phyloP scores from a whole-genome alignment of 2,113 vertebrate genomes.

The Amphiprion percula region DNA sequence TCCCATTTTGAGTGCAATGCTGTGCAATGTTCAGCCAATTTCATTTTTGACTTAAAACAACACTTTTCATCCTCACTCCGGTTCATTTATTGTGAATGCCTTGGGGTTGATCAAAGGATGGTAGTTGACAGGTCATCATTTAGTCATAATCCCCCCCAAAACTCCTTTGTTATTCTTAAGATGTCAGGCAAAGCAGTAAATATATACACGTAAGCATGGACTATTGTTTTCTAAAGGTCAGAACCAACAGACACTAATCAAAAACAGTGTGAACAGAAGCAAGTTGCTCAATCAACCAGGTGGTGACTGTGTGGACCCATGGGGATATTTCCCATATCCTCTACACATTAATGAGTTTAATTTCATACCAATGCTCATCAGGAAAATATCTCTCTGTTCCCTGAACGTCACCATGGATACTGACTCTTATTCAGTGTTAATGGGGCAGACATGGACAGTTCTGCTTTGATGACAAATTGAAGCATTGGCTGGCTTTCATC shows the following conservation, averaged over 20 bases:
- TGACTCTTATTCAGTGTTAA: constrained; percentile 66
- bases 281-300: constrained; percentile 53
- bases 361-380: constrained; percentile 58
- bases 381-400: constrained; percentile 45
- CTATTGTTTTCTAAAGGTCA: constrained; percentile 60
- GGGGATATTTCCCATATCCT: constrained; percentile 45
- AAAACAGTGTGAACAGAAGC: constrained; percentile 38
- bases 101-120: constrained; percentile 51
- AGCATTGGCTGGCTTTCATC: constrained; percentile 62
- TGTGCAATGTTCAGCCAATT: constrained; percentile 18
- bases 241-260: constrained; percentile 33
- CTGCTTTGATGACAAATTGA: constrained; percentile 71
- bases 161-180: constrained; percentile 30
- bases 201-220: constrained; percentile 10
- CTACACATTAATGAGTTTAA: constrained; percentile 67
- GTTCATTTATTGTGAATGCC: constrained; percentile 43
- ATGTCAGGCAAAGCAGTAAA: constrained; percentile 36
- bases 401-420: constrained; percentile 66
- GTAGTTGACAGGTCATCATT: constrained; percentile 57
- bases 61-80: constrained; percentile 30
- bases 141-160: constrained; percentile 53
- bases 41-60: constrained; percentile 33
- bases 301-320: constrained; percentile 57
- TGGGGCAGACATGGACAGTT: constrained; percentile 56
- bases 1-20: constrained; percentile 18